These are phyloP conservation scores for Heliconius hortense DNA, from an alignment of 2,888 invertebrate species.

Conservation along the genomic window DNA sequence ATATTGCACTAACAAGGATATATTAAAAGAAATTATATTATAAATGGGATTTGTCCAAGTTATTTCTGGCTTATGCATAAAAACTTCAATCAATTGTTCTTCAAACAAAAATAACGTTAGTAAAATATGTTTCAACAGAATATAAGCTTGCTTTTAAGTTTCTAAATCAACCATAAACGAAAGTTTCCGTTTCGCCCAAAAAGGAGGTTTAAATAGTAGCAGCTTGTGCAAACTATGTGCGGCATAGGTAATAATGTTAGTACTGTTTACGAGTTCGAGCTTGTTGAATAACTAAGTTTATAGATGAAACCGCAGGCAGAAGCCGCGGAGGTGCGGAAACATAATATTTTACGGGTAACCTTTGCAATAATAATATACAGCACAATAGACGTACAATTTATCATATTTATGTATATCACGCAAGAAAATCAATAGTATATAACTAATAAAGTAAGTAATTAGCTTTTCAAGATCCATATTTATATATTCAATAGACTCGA, in stretches of 20 bases:
- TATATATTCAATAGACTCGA: constrained; percentile 2
- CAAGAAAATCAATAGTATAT: not conserved
- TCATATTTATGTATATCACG: not conserved
- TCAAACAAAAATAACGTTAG: not conserved
- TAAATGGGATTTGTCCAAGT: not conserved
- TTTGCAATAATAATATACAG: constrained; percentile 35
- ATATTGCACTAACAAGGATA: constrained; percentile 31
- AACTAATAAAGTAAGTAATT: not conserved
- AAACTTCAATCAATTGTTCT: constrained; percentile 7
- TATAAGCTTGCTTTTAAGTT: constrained; percentile 34
- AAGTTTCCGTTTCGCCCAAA: constrained; percentile 42
- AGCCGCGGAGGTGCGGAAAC: constrained; percentile 44
- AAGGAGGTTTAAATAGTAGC: constrained; percentile 47
- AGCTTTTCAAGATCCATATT: not conserved
- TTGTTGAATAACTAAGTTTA: constrained; percentile 49
- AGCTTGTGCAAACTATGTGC: constrained; percentile 48
- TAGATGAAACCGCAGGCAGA: constrained; percentile 46
- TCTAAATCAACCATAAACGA: constrained; percentile 40
- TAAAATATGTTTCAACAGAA: constrained; percentile 5
- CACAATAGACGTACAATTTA: constrained; percentile 6
- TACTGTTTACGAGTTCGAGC: constrained; percentile 49
- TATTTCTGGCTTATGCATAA: not conserved
- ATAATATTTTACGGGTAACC: constrained; percentile 44
- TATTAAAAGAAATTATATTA: not conserved
- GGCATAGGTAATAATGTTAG: constrained; percentile 51